Evolutionary conservation across 2,888 invertebrate genomes (phyloP), one percentile per base, ranked within the genome.

Genomic region (Drosophila hamatofila): DNA sequence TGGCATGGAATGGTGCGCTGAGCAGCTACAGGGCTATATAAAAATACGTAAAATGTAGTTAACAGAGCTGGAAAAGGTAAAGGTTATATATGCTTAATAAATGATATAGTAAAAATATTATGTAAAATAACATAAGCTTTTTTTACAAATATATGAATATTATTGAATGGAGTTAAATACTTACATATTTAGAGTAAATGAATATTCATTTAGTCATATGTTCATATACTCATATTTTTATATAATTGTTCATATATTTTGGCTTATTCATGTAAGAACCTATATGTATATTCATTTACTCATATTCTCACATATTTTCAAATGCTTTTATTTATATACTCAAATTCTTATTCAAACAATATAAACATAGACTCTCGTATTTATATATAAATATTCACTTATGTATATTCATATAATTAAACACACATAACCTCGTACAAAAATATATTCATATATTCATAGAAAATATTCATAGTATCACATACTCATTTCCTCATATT

Each of bases 1-100:
- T 59, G 64, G 60, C 55, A 63, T 58, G 51, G 68, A 7, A 27
- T 23, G 57, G 61, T 55, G 8, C 23, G 14, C 25, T 11, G 30
- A 18, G 16, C 54, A 67, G 23, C 51, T 27, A 35, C 21, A 55
- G n/a, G 23, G 59, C 6, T 21, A 41, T 14, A 44, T 11, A 46
- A 35, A 51, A 51, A 51, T 51, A 35, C 2, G 9, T 12, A 1
- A 51, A 51, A 35, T 35, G 21, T 51, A 51, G 51, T 51, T 54
- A 16, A 54, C 6, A 25, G 12, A 25, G 25, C 11, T 12, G 48
- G n/a, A 7, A 25, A 18, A 25, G n/a, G 37, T 27, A 37, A 23
- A 35, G 35, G 14, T 23, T 16, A 51, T 18, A 35, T 51, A 11
- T 23, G 8, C 16, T 27, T n/a, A 11, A 4, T 16, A 0, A 18